These are phyloP conservation scores for Pteria penguin DNA, from an alignment of 2,888 invertebrate genomes.

Conservation along the genomic window DNA sequence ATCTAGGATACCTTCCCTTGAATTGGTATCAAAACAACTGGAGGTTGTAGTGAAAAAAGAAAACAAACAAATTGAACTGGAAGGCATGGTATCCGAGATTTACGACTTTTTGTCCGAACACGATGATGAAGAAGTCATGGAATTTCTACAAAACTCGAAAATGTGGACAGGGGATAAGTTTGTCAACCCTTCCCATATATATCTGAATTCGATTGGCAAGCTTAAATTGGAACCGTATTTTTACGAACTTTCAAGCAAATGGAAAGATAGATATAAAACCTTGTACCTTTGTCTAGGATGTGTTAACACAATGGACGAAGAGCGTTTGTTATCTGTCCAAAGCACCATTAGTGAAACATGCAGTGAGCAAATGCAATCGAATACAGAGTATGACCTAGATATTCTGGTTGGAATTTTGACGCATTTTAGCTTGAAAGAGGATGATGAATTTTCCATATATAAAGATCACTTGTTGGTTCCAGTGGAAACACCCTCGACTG, in stretches of 20 bases:
- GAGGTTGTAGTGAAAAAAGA: no score
- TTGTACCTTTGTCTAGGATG: constrained; percentile 17
- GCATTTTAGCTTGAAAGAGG: background rate
- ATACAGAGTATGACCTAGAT: constrained; percentile 9
- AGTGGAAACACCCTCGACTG: constrained; percentile 9
- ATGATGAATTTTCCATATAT: background rate
- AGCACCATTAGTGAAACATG: constrained; percentile 1
- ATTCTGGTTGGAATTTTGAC: constrained; percentile 24
- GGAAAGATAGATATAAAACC: background rate
- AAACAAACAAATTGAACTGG: no score
- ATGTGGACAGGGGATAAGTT: constrained; percentile 33
- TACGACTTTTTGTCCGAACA: no score
- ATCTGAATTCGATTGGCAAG: background rate
- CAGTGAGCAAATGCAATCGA: background rate
- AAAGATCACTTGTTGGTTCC: constrained; percentile 14
- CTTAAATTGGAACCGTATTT: constrained; percentile 22
- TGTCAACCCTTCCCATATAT: constrained; percentile 6
- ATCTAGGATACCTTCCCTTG: no score
- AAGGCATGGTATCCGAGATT: no score
- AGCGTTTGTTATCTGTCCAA: background rate
- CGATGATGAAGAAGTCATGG: no score
- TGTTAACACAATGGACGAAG: background rate
- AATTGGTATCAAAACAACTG: no score
- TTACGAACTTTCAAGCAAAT: constrained; percentile 16
- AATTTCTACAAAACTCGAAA: no score